Conservation (phyloP, 2,888 invertebrate species). For the Timema podura region DNA sequence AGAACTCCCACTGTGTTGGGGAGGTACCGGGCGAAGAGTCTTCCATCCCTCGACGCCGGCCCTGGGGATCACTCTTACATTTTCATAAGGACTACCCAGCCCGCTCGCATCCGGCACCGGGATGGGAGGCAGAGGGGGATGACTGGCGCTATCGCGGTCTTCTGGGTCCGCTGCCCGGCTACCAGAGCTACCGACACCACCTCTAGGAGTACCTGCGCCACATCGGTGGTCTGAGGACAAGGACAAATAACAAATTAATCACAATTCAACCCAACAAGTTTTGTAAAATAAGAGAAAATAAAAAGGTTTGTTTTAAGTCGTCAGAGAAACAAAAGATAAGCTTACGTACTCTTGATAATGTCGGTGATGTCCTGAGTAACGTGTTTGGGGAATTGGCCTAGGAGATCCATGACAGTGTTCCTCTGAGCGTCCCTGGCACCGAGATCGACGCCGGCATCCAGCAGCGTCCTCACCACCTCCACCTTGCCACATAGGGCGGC, state of each 20-base stretch:
- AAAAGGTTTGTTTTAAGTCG: neutral
- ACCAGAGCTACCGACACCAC: constrained; percentile 35
- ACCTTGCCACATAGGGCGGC: constrained; percentile 89
- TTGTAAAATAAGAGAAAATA: neutral
- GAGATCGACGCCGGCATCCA: constrained; percentile 78
- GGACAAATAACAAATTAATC: too few relatives aligned
- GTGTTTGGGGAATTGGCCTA: constrained; percentile 84
- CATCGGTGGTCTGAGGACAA: constrained; percentile 12
- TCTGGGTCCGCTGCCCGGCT: neutral
- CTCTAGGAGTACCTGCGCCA: constrained; percentile 13
- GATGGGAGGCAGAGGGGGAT: constrained; percentile 60
- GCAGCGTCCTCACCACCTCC: constrained; percentile 75
- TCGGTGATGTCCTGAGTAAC: constrained; percentile 82
- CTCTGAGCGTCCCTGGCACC: constrained; percentile 72
- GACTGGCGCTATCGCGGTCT: constrained; percentile 54
- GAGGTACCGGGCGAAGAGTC: constrained; percentile 52
- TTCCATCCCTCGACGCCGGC: constrained; percentile 42
- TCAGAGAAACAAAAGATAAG: neutral
- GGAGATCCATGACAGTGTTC: constrained; percentile 80
- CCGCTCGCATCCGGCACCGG: constrained; percentile 57
- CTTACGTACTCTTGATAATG: constrained; percentile 71
- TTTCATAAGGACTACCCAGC: constrained; percentile 61
- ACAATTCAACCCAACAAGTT: neutral
- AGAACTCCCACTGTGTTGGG: constrained; percentile 51
- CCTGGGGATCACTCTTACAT: constrained; percentile 50